Evolutionary conservation across 2,797 vertebrate genomes (phyloP).

Genomic region (Coreius guichenoti): DNA sequence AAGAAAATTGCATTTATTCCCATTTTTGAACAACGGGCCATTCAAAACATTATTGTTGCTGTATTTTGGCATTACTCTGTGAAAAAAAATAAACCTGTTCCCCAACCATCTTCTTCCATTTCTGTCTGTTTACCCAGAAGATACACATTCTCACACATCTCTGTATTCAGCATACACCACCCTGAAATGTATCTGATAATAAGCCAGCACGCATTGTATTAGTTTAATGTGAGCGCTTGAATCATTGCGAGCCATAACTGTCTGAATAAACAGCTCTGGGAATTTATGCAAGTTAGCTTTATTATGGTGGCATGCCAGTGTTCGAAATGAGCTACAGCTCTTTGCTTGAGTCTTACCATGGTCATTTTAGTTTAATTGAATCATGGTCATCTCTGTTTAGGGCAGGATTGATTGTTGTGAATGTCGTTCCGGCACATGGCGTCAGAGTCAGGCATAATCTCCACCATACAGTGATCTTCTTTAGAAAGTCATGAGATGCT

Average conservation of each 20-base stretch:
- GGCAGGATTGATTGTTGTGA: slow-evolving; percentile 16
- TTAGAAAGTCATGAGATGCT: slow-evolving; percentile 29
- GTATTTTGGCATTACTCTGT: neutral
- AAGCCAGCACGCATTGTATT: slow-evolving; percentile 66
- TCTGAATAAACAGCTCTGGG: slow-evolving; percentile 77
- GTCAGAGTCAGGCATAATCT: slow-evolving; percentile 13
- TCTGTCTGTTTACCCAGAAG: slow-evolving; percentile 17
- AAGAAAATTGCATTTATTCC: slow-evolving; percentile 25
- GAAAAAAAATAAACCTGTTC: neutral
- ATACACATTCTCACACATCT: neutral
- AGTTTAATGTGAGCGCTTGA: slow-evolving; percentile 75
- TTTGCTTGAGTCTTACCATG: slow-evolving; percentile 21
- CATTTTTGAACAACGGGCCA: neutral
- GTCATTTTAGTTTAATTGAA: slow-evolving; percentile 53
- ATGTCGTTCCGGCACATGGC: slow-evolving; percentile 15
- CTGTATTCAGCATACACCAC: slow-evolving; percentile 9
- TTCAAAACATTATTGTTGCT: neutral
- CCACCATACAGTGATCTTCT: slow-evolving; percentile 15
- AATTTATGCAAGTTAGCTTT: slow-evolving; percentile 71
- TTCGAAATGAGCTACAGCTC: slow-evolving; percentile 38
- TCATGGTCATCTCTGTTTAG: slow-evolving; percentile 29
- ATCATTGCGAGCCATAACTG: slow-evolving; percentile 79
- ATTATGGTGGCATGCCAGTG: slow-evolving; percentile 42
- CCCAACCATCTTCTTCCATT: neutral
- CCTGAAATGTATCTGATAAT: slow-evolving; percentile 54